Conservation (phyloP, 1,140 invertebrate species). For the Calosoma granatense region DNA sequence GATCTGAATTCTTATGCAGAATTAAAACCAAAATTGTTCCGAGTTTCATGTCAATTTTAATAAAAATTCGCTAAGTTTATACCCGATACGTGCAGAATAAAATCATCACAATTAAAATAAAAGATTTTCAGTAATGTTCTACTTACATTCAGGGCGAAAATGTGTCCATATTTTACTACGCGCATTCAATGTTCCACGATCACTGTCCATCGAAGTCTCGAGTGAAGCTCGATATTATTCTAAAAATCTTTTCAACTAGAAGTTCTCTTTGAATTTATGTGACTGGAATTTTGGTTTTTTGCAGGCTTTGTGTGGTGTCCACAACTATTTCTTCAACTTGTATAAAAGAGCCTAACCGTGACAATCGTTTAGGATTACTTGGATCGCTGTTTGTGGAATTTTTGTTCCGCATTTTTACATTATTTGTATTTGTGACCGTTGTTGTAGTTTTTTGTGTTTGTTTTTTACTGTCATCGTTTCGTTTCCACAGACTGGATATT, state of each 20-base stretch:
- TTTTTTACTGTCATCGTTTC: constrained; percentile 63
- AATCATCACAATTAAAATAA: no score
- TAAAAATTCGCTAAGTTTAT: not conserved
- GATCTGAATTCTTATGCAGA: not conserved
- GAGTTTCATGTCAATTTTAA: not conserved
- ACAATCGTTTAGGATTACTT: constrained; percentile 35
- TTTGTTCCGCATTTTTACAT: constrained; percentile 13
- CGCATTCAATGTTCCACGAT: no score
- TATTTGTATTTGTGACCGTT: constrained; percentile 32
- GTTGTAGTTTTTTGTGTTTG: constrained; percentile 44
- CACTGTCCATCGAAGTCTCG: no score
- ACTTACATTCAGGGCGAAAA: no score
- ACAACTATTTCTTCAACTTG: constrained; percentile 12
- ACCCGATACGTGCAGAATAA: no score
- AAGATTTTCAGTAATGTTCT: no score
- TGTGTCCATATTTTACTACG: not conserved
- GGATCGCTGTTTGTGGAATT: constrained; percentile 16
- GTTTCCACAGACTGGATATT: constrained; percentile 82
- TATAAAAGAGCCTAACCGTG: constrained; percentile 40
- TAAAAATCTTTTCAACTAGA: not conserved
- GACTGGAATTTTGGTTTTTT: no score
- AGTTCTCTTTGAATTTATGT: not conserved
- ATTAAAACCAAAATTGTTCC: not conserved
- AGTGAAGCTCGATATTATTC: no score
- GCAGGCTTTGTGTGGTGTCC: no score